Evolutionary conservation across 2,888 invertebrate genomes (phyloP).

Genomic region (Xestia sexstrigata): DNA sequence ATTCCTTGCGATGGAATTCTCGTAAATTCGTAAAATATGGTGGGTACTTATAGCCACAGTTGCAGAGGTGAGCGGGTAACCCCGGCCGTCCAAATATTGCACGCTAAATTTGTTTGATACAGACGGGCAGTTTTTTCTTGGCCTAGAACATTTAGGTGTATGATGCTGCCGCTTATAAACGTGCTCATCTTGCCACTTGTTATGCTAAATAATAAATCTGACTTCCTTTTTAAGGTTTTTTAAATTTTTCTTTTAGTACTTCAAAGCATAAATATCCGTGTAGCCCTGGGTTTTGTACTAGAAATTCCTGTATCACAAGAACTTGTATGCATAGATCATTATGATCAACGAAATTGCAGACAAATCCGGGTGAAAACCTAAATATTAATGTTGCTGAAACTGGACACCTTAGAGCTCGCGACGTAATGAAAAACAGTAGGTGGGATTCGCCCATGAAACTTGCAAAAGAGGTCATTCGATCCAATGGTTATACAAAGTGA

Average conservation of each 20-base stretch:
- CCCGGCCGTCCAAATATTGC: conserved; percentile 67
- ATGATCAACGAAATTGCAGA: neutral
- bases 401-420: neutral
- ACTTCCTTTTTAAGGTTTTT: no score
- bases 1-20: conserved; percentile 70
- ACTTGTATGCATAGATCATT: neutral
- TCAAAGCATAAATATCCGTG: no score
- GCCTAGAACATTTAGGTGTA: neutral
- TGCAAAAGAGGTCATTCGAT: conserved; percentile 30
- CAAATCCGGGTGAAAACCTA: neutral
- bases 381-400: neutral
- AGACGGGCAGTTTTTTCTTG: conserved; percentile 55
- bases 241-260: no score
- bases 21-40: conserved; percentile 78
- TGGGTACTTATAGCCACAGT: conserved; percentile 66
- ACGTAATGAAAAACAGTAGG: conserved; percentile 49
- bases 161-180: no score
- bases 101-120: conserved; percentile 58
- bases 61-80: conserved; percentile 66
- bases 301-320: neutral
- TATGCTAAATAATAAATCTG: no score
- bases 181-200: no score
- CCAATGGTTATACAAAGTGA: conserved; percentile 21
- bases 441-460: conserved; percentile 34
- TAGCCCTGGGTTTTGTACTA: neutral